These are phyloP conservation scores for Drosophila leontia DNA, from an alignment of 1,140 invertebrate genomes.

Conservation along the genomic window DNA sequence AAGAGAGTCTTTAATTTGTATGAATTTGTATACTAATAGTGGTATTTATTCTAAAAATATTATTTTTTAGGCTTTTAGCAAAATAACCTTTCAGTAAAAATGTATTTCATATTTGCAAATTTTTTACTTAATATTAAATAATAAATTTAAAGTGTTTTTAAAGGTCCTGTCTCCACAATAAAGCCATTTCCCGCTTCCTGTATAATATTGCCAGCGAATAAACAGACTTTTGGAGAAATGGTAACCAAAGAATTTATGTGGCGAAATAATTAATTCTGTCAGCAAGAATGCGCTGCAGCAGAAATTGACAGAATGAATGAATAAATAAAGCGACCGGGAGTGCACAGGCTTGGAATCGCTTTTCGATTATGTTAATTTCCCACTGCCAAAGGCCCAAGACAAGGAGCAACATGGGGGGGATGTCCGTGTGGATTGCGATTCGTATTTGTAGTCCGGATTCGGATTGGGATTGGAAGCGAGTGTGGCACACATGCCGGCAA, in stretches of 20 bases:
- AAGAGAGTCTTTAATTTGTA: neutral
- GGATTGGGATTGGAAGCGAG: slow-evolving; percentile 47
- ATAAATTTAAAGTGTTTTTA: neutral
- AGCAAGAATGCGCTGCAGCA: slow-evolving; percentile 63
- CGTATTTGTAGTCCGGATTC: slow-evolving; percentile 4
- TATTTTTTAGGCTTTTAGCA: too few relatives aligned
- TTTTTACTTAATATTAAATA: too few relatives aligned
- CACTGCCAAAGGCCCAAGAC: slow-evolving; percentile 37
- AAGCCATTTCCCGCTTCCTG: slow-evolving; percentile 44
- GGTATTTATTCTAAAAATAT: too few relatives aligned
- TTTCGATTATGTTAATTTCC: slow-evolving; percentile 82
- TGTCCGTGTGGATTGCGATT: slow-evolving; percentile 38
- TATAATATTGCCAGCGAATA: slow-evolving; percentile 21
- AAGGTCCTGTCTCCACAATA: slow-evolving; percentile 20
- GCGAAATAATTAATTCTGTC: slow-evolving; percentile 83
- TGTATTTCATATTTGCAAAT: too few relatives aligned
- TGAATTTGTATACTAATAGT: neutral
- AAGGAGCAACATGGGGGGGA: slow-evolving; percentile 40
- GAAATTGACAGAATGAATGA: slow-evolving; percentile 67
- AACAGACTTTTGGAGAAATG: slow-evolving; percentile 18
- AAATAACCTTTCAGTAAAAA: too few relatives aligned
- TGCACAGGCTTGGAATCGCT: slow-evolving; percentile 64
- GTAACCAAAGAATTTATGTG: slow-evolving; percentile 68
- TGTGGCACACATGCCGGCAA: slow-evolving; percentile 80
- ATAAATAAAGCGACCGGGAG: slow-evolving; percentile 55